Conservation (phyloP, 1,140 invertebrate genomes). For the Papilio polytes region DNA sequence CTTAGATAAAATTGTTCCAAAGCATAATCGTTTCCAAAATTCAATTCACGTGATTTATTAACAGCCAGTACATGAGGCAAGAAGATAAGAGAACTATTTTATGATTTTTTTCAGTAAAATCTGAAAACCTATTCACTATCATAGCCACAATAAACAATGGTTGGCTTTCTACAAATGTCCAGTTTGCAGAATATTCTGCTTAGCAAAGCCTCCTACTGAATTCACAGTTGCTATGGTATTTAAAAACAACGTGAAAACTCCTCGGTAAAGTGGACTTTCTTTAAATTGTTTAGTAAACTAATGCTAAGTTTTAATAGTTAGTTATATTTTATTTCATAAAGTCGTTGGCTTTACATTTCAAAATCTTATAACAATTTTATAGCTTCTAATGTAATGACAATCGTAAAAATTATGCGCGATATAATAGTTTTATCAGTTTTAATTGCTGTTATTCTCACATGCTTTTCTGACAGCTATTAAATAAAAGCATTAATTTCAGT, state of each 20-base stretch:
- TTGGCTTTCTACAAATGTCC: not conserved
- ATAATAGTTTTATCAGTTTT: not conserved
- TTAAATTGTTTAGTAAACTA: too few relatives aligned
- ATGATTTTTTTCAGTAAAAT: not conserved
- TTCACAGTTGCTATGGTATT: not conserved
- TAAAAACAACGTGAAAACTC: not conserved
- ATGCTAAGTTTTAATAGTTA: too few relatives aligned
- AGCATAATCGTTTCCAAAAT: not conserved
- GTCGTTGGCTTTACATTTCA: not conserved
- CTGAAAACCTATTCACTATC: not conserved
- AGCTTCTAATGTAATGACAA: not conserved
- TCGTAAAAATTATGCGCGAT: not conserved
- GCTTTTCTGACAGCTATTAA: not conserved
- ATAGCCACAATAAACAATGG: not conserved
- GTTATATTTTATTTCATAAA: not conserved
- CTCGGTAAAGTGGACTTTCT: too few relatives aligned
- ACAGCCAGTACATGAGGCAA: not conserved
- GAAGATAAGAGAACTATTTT: not conserved
- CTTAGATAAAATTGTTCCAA: not conserved
- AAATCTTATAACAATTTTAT: not conserved
- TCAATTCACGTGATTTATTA: not conserved
- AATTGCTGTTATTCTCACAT: not conserved
- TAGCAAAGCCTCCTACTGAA: not conserved
- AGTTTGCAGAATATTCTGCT: not conserved
- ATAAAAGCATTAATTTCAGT: constrained; percentile 46